Conservation (phyloP, 2,888 invertebrate species). For the Agonopterix arenella region DNA sequence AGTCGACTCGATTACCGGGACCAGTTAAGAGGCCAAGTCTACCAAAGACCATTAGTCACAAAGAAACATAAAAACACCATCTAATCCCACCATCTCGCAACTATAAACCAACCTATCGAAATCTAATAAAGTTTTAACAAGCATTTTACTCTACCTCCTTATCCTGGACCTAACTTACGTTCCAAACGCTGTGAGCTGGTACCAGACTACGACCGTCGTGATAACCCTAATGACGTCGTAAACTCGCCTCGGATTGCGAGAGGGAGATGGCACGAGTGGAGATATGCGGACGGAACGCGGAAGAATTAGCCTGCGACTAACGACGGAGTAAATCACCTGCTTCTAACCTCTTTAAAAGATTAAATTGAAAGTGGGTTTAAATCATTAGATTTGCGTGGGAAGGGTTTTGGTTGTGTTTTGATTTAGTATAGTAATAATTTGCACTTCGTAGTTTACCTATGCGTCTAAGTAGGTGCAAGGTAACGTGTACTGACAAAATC, state of each 20-base stretch:
- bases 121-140: conserved; percentile 22
- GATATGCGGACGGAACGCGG: conserved; percentile 60
- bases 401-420: conserved; percentile 1
- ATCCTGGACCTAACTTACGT: conserved; percentile 12
- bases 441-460: too few relatives aligned
- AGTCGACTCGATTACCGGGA: too few relatives aligned
- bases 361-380: conserved; percentile 50
- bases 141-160: conserved; percentile 15
- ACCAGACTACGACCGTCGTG: conserved; percentile 34
- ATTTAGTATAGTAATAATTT: background rate
- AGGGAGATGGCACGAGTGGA: conserved; percentile 43
- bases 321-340: conserved; percentile 66
- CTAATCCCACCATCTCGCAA: background rate
- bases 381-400: conserved; percentile 37
- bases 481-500: too few relatives aligned
- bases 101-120: conserved; percentile 2
- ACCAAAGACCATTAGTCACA: too few relatives aligned
- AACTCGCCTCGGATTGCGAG: conserved; percentile 45
- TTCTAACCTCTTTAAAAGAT: conserved; percentile 47
- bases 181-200: conserved; percentile 33
- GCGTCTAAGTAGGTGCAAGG: too few relatives aligned
- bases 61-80: too few relatives aligned
- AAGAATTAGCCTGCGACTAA: conserved; percentile 64
- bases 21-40: too few relatives aligned
- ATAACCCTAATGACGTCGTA: conserved; percentile 71